Evolutionary conservation across 2,797 vertebrate species (phyloP), one percentile per base, ranked within the genome.

Genomic region (Semaprochilodus insignis): DNA sequence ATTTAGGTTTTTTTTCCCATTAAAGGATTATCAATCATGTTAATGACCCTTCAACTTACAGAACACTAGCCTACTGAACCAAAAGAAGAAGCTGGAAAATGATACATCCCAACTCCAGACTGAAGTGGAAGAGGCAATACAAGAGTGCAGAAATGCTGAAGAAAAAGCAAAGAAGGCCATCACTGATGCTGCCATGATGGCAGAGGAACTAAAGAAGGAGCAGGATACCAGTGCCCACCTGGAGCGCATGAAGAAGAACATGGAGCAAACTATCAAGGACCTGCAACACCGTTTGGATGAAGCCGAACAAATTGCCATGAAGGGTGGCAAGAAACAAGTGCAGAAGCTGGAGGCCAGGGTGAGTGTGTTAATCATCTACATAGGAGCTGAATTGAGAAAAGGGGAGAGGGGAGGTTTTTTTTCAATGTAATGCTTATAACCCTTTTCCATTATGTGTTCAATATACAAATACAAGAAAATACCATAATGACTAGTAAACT

Each of bases 171-270:
- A 97, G 89, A 98, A 97, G 85, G 96, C 96, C 5, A 96, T 98
- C 81, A 97, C 95, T n/a, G 96, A 97, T 81, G 96, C 97, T 0
- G 97, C 97, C 92, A 96, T 97, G 96, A 97, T 97, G 96, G 96
- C 96, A 0, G 96, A 97, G 89, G 96, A 95, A 90, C 91, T 97
- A 87, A 96, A 95, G 90, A 95, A 96, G 84, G 95, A 96, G 86
- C 95, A 95, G 82, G 95, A 95, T 85, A 95, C 95, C 60, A 95
- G 95, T 16, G 89, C 89, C 83, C 87, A 90, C 77, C 82, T 88
- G 71, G 95, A 96, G 75, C 87, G 95, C 40, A 96, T 96, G 95
- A 96, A 95, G 92, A 96, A 96, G 91, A 96, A 96, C 92, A 93
- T 94, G 94, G 95, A 96, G 84, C 95, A 96, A 86, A 96, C 94